phyloP scores from a whole-genome alignment of 2,797 vertebrate species.

The Tiaroga cobitis region DNA sequence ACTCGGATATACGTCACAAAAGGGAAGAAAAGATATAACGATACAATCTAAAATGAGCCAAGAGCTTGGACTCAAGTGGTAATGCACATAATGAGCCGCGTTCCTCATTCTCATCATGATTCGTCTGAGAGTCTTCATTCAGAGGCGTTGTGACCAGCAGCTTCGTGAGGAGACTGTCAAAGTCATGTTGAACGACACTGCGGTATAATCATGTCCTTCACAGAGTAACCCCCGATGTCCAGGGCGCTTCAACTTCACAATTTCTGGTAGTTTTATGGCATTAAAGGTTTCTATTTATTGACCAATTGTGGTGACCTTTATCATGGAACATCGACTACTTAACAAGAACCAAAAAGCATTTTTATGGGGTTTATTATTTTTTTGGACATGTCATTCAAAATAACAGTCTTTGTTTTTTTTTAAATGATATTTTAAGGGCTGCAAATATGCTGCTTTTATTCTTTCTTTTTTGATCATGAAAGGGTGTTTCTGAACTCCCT shows the following conservation, averaged over 20 bases:
- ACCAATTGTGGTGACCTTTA: too few relatives aligned
- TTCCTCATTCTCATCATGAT: constrained; percentile 6
- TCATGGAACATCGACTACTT: too few relatives aligned
- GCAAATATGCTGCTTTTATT: too few relatives aligned
- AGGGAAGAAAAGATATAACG: neutral
- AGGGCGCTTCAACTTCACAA: neutral
- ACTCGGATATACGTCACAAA: neutral
- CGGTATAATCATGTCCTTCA: neutral
- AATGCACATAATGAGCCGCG: neutral
- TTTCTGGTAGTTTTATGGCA: neutral
- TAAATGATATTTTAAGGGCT: too few relatives aligned
- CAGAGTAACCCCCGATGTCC: neutral
- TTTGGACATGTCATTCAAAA: too few relatives aligned
- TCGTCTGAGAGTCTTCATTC: constrained; percentile 2
- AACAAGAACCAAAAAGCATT: too few relatives aligned
- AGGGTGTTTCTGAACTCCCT: too few relatives aligned
- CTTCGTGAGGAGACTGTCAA: constrained; percentile 50
- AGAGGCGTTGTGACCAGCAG: constrained; percentile 19
- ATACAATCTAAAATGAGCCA: neutral
- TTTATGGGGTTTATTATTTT: too few relatives aligned
- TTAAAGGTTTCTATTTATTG: neutral
- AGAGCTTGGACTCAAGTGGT: neutral
- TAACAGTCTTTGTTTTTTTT: too few relatives aligned
- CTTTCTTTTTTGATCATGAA: too few relatives aligned
- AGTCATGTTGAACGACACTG: neutral